These are phyloP conservation scores for Lepilemur ruficaudatus DNA, from an alignment of 2,797 vertebrate genomes.

Conservation along the genomic window DNA sequence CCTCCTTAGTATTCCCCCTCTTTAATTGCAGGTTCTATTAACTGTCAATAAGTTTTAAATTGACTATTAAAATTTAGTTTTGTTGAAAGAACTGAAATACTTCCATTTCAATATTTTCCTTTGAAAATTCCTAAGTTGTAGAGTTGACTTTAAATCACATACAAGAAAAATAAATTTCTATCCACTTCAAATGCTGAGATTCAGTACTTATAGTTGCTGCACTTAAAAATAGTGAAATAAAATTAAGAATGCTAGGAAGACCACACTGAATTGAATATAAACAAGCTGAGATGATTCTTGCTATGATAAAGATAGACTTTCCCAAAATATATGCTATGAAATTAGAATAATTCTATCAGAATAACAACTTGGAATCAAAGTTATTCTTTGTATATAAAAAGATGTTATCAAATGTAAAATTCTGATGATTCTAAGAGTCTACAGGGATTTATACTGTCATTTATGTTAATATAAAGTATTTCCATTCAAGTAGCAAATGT, in stretches of 20 bases:
- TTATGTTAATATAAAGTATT: neutral
- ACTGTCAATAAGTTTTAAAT: neutral
- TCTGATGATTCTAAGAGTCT: neutral
- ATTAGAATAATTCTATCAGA: conserved; percentile 36
- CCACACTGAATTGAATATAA: conserved; percentile 33
- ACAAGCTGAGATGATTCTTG: conserved; percentile 43
- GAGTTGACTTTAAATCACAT: conserved; percentile 28
- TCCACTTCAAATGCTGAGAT: conserved; percentile 43
- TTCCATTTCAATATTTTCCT: neutral
- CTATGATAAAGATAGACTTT: conserved; percentile 41
- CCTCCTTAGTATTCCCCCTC: neutral
- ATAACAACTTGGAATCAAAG: neutral
- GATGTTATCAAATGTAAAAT: neutral
- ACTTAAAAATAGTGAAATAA: conserved; percentile 57
- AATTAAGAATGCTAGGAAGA: conserved; percentile 27
- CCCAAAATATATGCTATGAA: conserved; percentile 34
- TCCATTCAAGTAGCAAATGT: neutral
- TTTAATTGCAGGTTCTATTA: neutral
- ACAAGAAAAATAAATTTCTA: neutral
- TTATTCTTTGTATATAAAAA: neutral
- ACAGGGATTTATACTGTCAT: neutral
- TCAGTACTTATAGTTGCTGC: neutral
- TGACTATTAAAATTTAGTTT: conserved; percentile 3
- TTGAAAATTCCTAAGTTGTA: neutral
- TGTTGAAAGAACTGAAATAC: neutral